Conservation (phyloP, 2,888 invertebrate species). For the Epirrita christyi region DNA sequence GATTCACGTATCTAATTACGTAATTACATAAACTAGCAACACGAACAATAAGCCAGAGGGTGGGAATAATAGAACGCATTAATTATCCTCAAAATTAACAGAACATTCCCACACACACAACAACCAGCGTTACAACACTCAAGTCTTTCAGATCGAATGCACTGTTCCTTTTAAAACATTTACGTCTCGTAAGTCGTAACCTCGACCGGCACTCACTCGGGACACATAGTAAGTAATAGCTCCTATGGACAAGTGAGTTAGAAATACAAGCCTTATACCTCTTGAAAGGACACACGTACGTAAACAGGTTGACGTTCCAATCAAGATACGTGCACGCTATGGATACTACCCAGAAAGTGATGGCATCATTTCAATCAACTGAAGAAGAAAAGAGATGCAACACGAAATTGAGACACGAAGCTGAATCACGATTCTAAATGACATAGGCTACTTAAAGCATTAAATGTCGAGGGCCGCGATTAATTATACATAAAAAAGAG, state of each 20-base stretch:
- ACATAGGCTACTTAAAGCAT: slow-evolving; percentile 40
- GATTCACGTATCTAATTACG: slow-evolving; percentile 39
- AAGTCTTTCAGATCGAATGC: slow-evolving; percentile 33
- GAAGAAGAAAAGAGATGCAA: slow-evolving; percentile 45
- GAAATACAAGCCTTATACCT: slow-evolving; percentile 38
- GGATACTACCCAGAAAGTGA: slow-evolving; percentile 48
- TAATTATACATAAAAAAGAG: slow-evolving; percentile 30
- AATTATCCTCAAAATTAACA: slow-evolving; percentile 38
- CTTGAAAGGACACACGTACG: slow-evolving; percentile 46
- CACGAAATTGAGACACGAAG: slow-evolving; percentile 42
- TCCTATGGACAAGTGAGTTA: slow-evolving; percentile 27
- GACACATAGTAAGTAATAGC: slow-evolving; percentile 10
- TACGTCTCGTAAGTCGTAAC: slow-evolving; percentile 23
- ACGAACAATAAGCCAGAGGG: slow-evolving; percentile 39
- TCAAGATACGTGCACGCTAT: slow-evolving; percentile 55
- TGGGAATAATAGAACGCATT: slow-evolving; percentile 39
- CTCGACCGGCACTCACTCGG: neutral
- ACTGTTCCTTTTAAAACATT: slow-evolving; percentile 25
- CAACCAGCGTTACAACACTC: slow-evolving; percentile 26
- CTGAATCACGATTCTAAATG: slow-evolving; percentile 51
- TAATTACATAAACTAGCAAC: slow-evolving; percentile 34
- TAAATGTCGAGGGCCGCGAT: slow-evolving; percentile 25
- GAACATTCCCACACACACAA: slow-evolving; percentile 34
- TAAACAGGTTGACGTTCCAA: slow-evolving; percentile 66
- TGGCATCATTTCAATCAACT: slow-evolving; percentile 36